Evolutionary conservation across 2,113 vertebrate genomes (phyloP).

Genomic region (Prunella fulvescens): DNA sequence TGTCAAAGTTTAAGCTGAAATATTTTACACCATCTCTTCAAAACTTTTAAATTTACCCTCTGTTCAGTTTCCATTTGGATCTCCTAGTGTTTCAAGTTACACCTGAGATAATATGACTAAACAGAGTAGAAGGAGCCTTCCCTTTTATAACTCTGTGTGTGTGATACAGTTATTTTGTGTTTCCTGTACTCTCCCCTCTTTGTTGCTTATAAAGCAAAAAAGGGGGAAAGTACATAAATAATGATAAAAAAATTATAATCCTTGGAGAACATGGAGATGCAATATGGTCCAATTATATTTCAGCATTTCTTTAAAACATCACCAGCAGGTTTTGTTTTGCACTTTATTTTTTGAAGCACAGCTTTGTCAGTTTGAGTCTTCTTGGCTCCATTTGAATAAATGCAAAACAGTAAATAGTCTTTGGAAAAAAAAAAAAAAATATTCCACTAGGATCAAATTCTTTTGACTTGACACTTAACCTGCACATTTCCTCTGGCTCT

Average conservation of each 20-base stretch:
- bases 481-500: neutral
- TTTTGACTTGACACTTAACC: conserved; percentile 2
- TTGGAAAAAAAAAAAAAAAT: neutral
- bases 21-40: neutral
- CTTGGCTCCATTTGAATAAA: conserved; percentile 32
- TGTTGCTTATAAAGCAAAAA: neutral
- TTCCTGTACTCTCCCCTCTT: neutral
- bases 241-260: neutral
- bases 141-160: neutral
- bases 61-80: neutral
- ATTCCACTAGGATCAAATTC: neutral
- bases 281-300: neutral
- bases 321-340: neutral
- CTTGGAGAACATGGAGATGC: neutral
- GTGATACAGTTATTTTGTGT: neutral
- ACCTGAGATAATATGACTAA: neutral
- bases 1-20: neutral
- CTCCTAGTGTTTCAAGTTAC: neutral
- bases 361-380: conserved; percentile 11
- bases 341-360: neutral
- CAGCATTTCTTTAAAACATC: neutral
- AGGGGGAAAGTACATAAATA: neutral
- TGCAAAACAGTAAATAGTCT: conserved; percentile 2
- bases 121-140: neutral
- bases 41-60: neutral